These are phyloP conservation scores for Caranx ignobilis DNA, from an alignment of 2,113 vertebrate genomes.

Conservation along the genomic window DNA sequence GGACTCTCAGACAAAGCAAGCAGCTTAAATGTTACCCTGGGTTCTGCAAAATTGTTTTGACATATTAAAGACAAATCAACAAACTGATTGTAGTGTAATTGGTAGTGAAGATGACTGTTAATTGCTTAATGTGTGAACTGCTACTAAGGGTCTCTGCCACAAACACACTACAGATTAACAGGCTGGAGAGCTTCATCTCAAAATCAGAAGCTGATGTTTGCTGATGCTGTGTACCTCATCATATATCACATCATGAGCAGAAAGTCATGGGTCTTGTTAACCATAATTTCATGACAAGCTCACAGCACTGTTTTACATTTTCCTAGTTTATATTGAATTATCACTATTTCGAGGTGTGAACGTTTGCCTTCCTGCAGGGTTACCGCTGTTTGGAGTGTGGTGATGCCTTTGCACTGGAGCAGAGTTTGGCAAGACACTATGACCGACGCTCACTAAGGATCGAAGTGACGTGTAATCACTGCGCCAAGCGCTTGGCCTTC, in stretches of 20 bases:
- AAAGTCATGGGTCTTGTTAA: neutral
- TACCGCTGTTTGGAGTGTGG: conserved; percentile 97
- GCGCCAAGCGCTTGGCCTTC: conserved; percentile 94
- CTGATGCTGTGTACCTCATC: no score
- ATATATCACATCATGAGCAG: no score
- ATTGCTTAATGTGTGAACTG: neutral
- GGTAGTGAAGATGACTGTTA: no score
- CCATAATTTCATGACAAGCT: neutral
- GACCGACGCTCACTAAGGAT: conserved; percentile 95
- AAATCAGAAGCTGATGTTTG: no score
- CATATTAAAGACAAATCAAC: neutral
- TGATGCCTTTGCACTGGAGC: conserved; percentile 93
- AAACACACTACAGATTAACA: neutral
- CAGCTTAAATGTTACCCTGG: no score
- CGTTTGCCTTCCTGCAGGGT: conserved; percentile 72
- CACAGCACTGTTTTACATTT: neutral
- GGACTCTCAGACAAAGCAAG: no score
- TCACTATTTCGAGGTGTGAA: neutral
- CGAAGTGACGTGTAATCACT: conserved; percentile 98
- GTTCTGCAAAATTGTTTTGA: neutral
- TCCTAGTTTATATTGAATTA: neutral
- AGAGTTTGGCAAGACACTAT: conserved; percentile 93
- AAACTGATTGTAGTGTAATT: neutral
- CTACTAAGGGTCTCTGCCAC: neutral
- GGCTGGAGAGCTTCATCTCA: no score